Evolutionary conservation across 2,888 invertebrate species (phyloP), one percentile per base, ranked within the genome.

Genomic region (Volucella inanis): DNA sequence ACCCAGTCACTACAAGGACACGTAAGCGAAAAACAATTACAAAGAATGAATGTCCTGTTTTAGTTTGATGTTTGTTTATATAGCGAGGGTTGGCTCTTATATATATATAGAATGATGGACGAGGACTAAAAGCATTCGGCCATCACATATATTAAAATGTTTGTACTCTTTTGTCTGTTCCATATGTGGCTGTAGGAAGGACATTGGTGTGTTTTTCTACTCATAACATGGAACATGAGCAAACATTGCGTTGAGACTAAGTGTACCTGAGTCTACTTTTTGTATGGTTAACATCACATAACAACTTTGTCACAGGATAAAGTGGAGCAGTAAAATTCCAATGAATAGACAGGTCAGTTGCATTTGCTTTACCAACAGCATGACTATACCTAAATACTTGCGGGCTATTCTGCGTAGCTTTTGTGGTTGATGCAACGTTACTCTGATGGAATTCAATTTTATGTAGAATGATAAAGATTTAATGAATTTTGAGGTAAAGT

Each of bases 171-270:
- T 68, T 54, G 14, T 65, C 41, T 61, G 31, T 54, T 62, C 43
- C 18, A 41, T 41, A 14, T 14, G 9, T 2, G 50, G 8, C 14
- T 14, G 11, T 9, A 15, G 62, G n/a, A 74, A 72, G 67, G 72
- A 72, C 50, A 50, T 18, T 38, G 45, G 54, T 57, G 38, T 55
- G 10, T 39, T 41, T 39, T 52, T 38, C 3, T 8, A 54, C 41
- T 61, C 54, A 68, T 83, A 70, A 75, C 76, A 76, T 75, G 74
- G 64, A 75, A 80, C 61, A 85, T 67, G 62, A 67, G 50, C 71
- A 85, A 85, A 85, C 75, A 85, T 85, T 81, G 67, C 67, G 76
- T 72, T 67, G 65, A 31, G 72, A 59, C 67, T 72, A 76, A 80
- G 76, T 72, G n/a, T 81, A 81, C 71, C 71, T 71, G 65, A 45